These are phyloP conservation scores for Sebastes matsubarae DNA, from an alignment of 2,797 vertebrate genomes.

Conservation along the genomic window DNA sequence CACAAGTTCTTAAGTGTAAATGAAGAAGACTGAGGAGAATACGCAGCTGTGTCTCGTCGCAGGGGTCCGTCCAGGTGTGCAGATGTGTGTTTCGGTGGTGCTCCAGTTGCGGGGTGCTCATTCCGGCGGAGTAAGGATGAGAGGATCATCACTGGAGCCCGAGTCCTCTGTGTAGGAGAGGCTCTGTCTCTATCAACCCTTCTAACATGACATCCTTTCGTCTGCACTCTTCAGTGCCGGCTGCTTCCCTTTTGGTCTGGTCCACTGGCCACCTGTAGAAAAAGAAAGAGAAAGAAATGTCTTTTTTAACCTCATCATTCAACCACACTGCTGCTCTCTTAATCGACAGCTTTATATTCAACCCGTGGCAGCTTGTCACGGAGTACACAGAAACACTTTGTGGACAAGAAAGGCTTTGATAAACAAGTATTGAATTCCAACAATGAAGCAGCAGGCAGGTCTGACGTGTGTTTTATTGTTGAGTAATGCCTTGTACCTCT, in stretches of 20 bases:
- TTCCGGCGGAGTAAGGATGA: conserved; percentile 45
- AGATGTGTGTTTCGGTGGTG: conserved; percentile 41
- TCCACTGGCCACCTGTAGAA: conserved; percentile 56
- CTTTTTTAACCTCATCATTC: neutral
- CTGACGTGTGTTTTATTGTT: conserved; percentile 56
- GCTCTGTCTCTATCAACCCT: conserved; percentile 33
- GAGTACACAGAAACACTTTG: neutral
- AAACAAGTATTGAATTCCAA: conserved; percentile 41
- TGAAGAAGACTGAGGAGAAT: conserved; percentile 18
- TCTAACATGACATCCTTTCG: conserved; percentile 60
- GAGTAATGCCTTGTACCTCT: conserved; percentile 52
- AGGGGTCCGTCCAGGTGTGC: conserved; percentile 43
- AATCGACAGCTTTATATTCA: conserved; percentile 26
- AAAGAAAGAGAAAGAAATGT: neutral
- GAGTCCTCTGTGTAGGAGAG: conserved; percentile 59
- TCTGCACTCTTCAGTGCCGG: conserved; percentile 57
- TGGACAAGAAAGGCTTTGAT: conserved; percentile 20
- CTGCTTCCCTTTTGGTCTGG: conserved; percentile 47
- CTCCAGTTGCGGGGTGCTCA: conserved; percentile 53
- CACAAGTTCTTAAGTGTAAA: conserved; percentile 29
- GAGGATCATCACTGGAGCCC: conserved; percentile 66
- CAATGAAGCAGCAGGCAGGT: conserved; percentile 38
- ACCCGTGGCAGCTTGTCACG: neutral
- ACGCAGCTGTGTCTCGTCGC: conserved; percentile 7
- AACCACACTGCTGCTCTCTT: neutral